Base-by-base conservation (phyloP, 2,888 invertebrate genomes). In the Coronaproctus castanopsis region DNA sequence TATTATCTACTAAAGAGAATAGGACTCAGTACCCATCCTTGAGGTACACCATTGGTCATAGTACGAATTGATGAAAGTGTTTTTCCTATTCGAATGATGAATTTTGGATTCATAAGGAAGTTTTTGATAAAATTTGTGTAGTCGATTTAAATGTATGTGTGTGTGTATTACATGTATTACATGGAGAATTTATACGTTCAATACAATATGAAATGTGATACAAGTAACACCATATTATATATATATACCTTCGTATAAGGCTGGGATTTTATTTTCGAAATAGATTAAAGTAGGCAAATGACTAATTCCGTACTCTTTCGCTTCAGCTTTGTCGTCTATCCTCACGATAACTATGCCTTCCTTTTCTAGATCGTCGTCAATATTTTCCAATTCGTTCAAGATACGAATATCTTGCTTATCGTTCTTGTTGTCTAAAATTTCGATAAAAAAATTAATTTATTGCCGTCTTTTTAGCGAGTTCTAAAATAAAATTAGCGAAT, bases 181-280 rank as follows among this genome's bases (percentile, higher is more conserved):
- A n/a, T n/a, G n/a, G n/a, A n/a, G n/a, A n/a, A n/a, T n/a, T n/a
- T n/a, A n/a, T n/a, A n/a, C n/a, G n/a, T n/a, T n/a, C n/a, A n/a
- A n/a, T n/a, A n/a, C n/a, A n/a, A n/a, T n/a, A n/a, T n/a, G n/a
- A n/a, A n/a, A n/a, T n/a, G n/a, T n/a, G n/a, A n/a, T n/a, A n/a
- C n/a, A n/a, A n/a, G n/a, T n/a, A n/a, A n/a, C n/a, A n/a, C n/a
- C n/a, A n/a, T n/a, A n/a, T n/a, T n/a, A n/a, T n/a, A n/a, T n/a
- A n/a, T n/a, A n/a, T n/a, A n/a, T 66, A 68, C 73, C 91, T 74
- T 91, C 90, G 70, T 89, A 92, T 58, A 91, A 77, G 0, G 89
- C 87, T 1, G 92, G 92, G 60, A 91, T 88, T 71, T 87, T 86
- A 66, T 87, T 85, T 73, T 92, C 90, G 69, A 91, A 92, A 72